Percentiles rank a stretch among this genome's conserved stretches.
Conservation (phyloP, 2,113 vertebrate species). For the Serinus canaria region DNA sequence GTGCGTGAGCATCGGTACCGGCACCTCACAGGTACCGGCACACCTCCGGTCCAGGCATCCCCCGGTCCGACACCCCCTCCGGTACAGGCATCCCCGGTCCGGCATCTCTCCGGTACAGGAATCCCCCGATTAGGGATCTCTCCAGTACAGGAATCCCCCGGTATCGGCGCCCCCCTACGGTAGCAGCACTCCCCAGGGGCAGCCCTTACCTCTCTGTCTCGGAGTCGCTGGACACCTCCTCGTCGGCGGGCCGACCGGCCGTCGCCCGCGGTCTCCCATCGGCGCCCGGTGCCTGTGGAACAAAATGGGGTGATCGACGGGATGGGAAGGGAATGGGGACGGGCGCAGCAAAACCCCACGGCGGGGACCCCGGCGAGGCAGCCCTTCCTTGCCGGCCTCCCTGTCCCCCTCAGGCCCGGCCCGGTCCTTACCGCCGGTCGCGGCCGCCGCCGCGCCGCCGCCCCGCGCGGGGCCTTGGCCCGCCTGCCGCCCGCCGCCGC, state of each 20-base stretch:
- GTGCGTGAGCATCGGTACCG: neutral
- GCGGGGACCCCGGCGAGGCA: neutral
- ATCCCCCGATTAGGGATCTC: neutral
- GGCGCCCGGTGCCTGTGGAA: neutral
- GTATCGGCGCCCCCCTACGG: neutral
- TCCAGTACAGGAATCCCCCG: neutral
- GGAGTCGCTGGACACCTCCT: slow-evolving; percentile 43
- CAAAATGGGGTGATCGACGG: neutral
- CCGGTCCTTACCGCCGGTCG: neutral
- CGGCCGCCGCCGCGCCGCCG: neutral
- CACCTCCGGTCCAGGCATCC: too few species aligned
- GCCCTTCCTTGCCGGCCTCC: slow-evolving; percentile 33
- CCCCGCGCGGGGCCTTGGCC: neutral
- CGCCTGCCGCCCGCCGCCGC: neutral
- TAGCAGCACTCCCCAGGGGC: neutral
- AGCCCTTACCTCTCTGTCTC: neutral
- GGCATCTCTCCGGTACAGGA: too few species aligned
- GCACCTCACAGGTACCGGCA: neutral
- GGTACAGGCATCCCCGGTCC: too few species aligned
- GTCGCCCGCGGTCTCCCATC: neutral
- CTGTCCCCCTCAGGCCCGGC: neutral
- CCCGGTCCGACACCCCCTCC: too few species aligned
- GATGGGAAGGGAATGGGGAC: neutral
- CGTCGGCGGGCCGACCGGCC: neutral
- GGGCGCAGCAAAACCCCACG: neutral